Conservation (phyloP, 30 jellyfish, hydroid and myxozoan genomes). For the Aurelia sp. region DNA sequence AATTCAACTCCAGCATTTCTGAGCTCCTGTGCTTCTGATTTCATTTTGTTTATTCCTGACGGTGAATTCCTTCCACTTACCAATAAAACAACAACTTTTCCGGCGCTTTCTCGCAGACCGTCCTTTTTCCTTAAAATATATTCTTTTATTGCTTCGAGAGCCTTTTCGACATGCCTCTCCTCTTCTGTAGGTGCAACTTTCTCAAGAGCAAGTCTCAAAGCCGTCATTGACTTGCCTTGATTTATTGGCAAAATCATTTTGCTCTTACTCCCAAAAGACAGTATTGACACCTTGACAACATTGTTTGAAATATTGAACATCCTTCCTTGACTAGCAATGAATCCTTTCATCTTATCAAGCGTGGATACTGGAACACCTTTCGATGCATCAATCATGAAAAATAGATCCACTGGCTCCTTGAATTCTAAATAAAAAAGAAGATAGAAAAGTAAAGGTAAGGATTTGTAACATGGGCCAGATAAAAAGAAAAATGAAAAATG, state of each 20-base stretch:
- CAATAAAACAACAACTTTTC: constrained; percentile 55
- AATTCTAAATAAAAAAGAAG: not conserved
- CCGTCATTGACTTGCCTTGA: constrained; percentile 20
- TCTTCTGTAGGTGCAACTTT: not conserved
- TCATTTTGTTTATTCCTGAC: not conserved
- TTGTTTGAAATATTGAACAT: constrained; percentile 32
- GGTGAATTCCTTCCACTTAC: constrained; percentile 40
- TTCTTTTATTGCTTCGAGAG: not conserved
- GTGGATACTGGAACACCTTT: not conserved
- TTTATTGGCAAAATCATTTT: not conserved
- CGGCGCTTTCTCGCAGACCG: constrained; percentile 17
- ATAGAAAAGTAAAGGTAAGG: too few species aligned
- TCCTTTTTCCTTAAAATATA: not conserved
- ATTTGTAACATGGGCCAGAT: too few species aligned
- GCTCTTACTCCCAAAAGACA: constrained; percentile 23
- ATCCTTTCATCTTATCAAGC: constrained; percentile 24
- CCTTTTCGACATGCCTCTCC: constrained; percentile 27
- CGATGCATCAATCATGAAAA: constrained; percentile 60
- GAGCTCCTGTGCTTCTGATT: constrained; percentile 1
- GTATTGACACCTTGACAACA: constrained; percentile 27
- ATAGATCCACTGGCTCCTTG: constrained; percentile 34
- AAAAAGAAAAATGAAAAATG: too few species aligned
- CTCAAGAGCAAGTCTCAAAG: constrained; percentile 20
- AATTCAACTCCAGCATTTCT: not conserved
- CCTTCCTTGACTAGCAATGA: constrained; percentile 7